Conservation (phyloP, 2,797 vertebrate species). For the Helostoma temminkii region DNA sequence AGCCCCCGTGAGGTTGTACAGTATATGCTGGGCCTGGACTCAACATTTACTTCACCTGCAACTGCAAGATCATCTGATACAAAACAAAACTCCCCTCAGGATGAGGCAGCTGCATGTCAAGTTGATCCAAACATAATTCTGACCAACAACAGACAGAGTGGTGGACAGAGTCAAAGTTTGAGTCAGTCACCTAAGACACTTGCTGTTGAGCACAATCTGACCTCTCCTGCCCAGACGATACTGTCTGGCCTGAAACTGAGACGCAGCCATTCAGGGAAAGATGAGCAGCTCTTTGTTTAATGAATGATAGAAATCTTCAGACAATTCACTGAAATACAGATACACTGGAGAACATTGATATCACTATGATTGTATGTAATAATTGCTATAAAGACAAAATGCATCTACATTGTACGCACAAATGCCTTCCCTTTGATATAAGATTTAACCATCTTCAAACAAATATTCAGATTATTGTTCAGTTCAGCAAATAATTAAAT, state of each 20-base stretch:
- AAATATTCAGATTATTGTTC: not conserved
- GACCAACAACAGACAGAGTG: constrained; percentile 49
- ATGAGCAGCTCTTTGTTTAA: constrained; percentile 85
- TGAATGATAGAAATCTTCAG: not conserved
- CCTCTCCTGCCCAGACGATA: constrained; percentile 76
- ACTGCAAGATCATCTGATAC: constrained; percentile 16
- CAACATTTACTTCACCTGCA: constrained; percentile 29
- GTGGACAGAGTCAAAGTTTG: constrained; percentile 35
- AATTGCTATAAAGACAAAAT: not conserved
- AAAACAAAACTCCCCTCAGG: constrained; percentile 11
- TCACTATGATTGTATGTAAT: constrained; percentile 13
- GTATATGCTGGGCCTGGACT: constrained; percentile 72
- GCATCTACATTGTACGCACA: constrained; percentile 5
- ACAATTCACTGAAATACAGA: constrained; percentile 11
- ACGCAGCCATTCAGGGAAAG: constrained; percentile 77
- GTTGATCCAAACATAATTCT: constrained; percentile 54
- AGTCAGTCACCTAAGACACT: constrained; percentile 61
- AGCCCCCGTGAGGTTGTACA: constrained; percentile 63
- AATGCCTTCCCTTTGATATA: not conserved
- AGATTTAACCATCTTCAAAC: not conserved
- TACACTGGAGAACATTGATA: constrained; percentile 5
- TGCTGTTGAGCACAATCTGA: constrained; percentile 61
- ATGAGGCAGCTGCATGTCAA: constrained; percentile 23
- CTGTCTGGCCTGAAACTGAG: constrained; percentile 82
- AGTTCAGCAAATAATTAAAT: not conserved